phyloP scores from a whole-genome alignment of 1,140 invertebrate species.

The Agrypnia vestita region DNA sequence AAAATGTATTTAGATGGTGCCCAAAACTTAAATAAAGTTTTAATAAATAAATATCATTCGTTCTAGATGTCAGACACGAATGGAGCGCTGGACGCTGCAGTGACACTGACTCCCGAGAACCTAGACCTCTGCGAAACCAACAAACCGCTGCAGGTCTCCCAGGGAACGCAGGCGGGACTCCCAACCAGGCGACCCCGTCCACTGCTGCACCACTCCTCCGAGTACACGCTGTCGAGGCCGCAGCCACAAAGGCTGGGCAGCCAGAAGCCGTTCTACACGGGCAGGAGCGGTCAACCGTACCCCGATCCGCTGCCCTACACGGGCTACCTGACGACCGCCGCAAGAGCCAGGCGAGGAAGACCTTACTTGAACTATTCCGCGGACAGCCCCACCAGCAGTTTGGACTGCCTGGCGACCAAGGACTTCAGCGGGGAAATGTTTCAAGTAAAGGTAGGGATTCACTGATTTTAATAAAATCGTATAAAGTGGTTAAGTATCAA shows the following conservation, averaged over 20 bases:
- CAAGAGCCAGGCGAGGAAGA: conserved; percentile 31
- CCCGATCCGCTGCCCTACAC: conserved; percentile 11
- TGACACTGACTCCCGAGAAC: not conserved
- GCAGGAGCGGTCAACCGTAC: conserved; percentile 21
- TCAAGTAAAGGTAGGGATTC: conserved; percentile 42
- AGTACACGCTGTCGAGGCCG: conserved; percentile 35
- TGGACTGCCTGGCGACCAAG: conserved; percentile 49
- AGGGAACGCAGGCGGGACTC: conserved; percentile 47
- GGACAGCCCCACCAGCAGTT: conserved; percentile 55
- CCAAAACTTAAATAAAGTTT: too few species aligned
- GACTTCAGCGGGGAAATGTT: conserved; percentile 46
- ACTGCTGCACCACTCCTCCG: conserved; percentile 56
- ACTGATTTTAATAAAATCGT: not conserved
- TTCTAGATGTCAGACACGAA: conserved; percentile 25
- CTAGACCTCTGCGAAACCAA: not conserved
- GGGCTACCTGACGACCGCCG: conserved; percentile 15
- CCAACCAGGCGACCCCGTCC: conserved; percentile 31
- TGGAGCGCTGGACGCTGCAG: not conserved
- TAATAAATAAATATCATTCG: not conserved
- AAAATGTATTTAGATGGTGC: too few species aligned
- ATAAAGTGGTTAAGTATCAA: too few species aligned
- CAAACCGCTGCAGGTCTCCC: conserved; percentile 39
- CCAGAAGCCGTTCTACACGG: conserved; percentile 10
- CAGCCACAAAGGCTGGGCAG: not conserved
- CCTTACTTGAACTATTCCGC: conserved; percentile 23